Evolutionary conservation across 2,113 vertebrate species (phyloP).

Genomic region (human (Homo sapiens)): GRCh38 chr3:5725001-5725500

Average conservation of each 20-base stretch:
- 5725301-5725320: background rate
- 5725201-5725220: background rate
- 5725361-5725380: background rate
- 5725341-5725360: background rate
- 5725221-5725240: background rate
- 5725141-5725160: background rate
- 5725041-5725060: background rate
- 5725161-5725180: background rate
- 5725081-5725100: background rate
- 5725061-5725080: background rate
- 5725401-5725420: background rate
- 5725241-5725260: conserved; percentile 1
- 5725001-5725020: conserved; percentile 8
- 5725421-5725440: conserved; percentile 5
- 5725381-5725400: background rate
- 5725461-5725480: conserved; percentile 29
- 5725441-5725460: background rate
- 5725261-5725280: background rate
- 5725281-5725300: background rate
- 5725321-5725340: background rate
- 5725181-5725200: background rate
- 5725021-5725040: background rate
- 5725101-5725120: background rate
- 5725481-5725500: background rate
- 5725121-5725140: background rate